Evolutionary conservation across 2,797 vertebrate genomes (phyloP).

Genomic region (Eulemur coronatus): DNA sequence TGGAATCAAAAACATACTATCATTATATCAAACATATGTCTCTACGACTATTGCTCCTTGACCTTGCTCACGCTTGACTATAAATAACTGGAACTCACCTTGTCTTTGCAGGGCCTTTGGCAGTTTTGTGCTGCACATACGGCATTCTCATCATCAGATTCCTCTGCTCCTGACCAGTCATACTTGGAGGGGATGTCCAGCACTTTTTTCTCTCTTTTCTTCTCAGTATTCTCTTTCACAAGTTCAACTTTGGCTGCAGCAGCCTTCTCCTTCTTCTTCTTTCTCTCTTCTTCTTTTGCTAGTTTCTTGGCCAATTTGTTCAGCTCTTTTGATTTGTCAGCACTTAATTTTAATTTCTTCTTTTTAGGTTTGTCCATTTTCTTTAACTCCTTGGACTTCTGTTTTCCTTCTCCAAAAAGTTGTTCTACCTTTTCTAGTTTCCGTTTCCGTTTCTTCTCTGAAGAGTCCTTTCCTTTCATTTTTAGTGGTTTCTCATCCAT

Average conservation of each 20-base stretch:
- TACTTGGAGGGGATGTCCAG: conserved; percentile 99
- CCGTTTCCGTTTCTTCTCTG: conserved; percentile 95
- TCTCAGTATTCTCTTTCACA: conserved; percentile 92
- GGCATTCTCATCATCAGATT: conserved; percentile 98
- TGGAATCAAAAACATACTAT: background rate
- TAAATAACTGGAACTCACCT: conserved; percentile 86
- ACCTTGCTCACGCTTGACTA: background rate
- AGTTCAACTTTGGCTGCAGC: conserved; percentile 92
- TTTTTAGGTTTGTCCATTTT: conserved; percentile 96
- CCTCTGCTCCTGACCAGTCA: conserved; percentile 98
- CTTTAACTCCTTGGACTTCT: conserved; percentile 95
- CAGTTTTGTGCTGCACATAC: conserved; percentile 97
- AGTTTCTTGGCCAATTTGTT: conserved; percentile 97
- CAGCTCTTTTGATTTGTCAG: conserved; percentile 95
- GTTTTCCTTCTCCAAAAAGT: conserved; percentile 90
- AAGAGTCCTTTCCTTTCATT: conserved; percentile 94
- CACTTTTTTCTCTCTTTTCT: conserved; percentile 96
- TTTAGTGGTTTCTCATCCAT: conserved; percentile 95
- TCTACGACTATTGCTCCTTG: background rate
- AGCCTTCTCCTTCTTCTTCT: conserved; percentile 96
- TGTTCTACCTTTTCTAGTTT: conserved; percentile 96
- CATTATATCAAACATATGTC: background rate
- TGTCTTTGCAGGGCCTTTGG: conserved; percentile 98
- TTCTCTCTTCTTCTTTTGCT: conserved; percentile 97
- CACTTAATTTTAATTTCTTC: conserved; percentile 96